Evolutionary conservation across 1,140 invertebrate species (phyloP).

Genomic region (Alviniconcha marisindica): DNA sequence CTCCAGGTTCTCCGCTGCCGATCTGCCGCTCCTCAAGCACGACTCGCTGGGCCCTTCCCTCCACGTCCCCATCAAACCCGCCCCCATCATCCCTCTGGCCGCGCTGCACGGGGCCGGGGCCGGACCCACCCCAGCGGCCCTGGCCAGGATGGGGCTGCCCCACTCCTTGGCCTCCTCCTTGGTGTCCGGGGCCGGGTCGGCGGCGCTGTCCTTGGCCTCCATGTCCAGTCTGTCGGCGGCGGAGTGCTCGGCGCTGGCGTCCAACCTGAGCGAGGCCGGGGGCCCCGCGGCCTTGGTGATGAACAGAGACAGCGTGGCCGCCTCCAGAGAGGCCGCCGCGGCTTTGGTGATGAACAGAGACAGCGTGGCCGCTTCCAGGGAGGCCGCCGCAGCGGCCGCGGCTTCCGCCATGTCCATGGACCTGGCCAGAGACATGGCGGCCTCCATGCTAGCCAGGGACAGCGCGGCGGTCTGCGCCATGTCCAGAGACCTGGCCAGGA

Average conservation of each 20-base stretch:
- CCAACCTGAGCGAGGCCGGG: neutral
- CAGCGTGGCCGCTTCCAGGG: neutral
- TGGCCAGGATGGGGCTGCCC: conserved; percentile 39
- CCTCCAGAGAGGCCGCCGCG: neutral
- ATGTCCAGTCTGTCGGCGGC: conserved; percentile 30
- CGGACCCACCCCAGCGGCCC: conserved; percentile 23
- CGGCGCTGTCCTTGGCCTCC: conserved; percentile 32
- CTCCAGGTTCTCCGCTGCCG: conserved; percentile 40
- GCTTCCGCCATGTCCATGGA: no score
- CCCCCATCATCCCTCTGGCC: conserved; percentile 51
- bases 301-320: neutral
- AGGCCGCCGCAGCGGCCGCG: neutral
- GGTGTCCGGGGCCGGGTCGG: conserved; percentile 1
- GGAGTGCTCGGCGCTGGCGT: conserved; percentile 23
- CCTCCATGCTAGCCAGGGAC: neutral
- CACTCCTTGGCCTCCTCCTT: conserved; percentile 23
- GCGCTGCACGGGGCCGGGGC: conserved; percentile 32
- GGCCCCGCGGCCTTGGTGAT: neutral
- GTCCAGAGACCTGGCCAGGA: neutral
- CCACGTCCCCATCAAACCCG: conserved; percentile 53
- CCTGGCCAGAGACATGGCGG: conserved; percentile 12
- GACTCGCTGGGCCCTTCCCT: conserved; percentile 6
- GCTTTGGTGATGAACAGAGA: neutral
- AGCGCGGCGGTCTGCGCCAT: neutral
- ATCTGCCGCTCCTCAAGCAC: conserved; percentile 45